phyloP scores from a whole-genome alignment of 2,113 vertebrate species.

The Girardinichthys multiradiatus region DNA sequence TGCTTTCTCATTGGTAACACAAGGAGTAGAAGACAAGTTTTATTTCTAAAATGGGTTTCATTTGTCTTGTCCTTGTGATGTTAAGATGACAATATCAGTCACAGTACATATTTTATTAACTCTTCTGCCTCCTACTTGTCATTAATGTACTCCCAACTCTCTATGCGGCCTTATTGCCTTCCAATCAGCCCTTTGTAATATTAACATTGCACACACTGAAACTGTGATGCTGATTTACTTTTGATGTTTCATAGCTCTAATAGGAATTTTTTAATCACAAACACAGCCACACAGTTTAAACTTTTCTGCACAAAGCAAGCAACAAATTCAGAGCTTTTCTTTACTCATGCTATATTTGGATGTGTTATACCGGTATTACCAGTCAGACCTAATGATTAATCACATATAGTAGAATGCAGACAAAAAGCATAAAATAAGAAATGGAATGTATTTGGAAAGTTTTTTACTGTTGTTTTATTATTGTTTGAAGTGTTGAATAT shows the following conservation, averaged over 20 bases:
- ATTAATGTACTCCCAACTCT: too few relatives aligned
- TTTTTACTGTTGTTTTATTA: neutral
- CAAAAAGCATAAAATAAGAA: neutral
- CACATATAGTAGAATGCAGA: too few relatives aligned
- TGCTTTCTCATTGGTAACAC: neutral
- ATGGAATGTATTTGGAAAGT: neutral
- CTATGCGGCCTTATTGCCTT: too few relatives aligned
- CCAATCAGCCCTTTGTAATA: too few relatives aligned
- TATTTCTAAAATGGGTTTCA: too few relatives aligned
- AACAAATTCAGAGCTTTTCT: neutral
- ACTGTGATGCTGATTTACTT: neutral
- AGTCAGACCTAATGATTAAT: neutral
- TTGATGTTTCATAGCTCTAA: neutral
- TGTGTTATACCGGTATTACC: neutral
- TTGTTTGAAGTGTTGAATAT: neutral
- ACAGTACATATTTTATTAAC: too few relatives aligned
- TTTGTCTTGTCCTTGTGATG: too few relatives aligned
- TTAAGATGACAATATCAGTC: too few relatives aligned
- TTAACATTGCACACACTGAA: too few relatives aligned
- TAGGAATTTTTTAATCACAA: neutral
- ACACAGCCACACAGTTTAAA: neutral
- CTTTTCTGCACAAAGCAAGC: neutral
- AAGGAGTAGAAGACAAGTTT: neutral
- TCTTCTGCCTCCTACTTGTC: too few relatives aligned
- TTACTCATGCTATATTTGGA: neutral